Base-by-base conservation (phyloP, 1,140 invertebrate species). In the Drosophila miranda region DNA sequence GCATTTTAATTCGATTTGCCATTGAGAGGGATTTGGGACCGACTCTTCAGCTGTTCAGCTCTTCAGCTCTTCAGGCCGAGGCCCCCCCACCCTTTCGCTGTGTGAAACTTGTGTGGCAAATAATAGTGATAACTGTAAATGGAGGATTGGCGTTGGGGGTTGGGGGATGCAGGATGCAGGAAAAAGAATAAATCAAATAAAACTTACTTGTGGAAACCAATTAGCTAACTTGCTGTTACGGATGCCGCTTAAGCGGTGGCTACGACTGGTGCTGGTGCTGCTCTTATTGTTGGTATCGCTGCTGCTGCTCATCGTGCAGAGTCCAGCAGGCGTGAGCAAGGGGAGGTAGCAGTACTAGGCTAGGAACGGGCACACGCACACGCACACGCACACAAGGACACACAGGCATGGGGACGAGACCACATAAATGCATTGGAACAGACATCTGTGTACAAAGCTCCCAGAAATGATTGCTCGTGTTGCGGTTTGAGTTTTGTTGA, bases 151-250 rank as follows among this genome's bases (percentile, higher is more conserved):
- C 2, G 28, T 0, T 30, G 28, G 28, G 28, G 7, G 28, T 0
- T 8, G 28, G 2, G 2, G 7, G 28, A 14, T 19, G 19, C 0
- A 16, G 13, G 48, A 41, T 14, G 41, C 7, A 30, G 4, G 3
- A 55, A 74, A 50, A 16, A 60, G 55, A 49, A 59, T 54, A 75
- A 70, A 73, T 56, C 73, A 86, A 81, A 73, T 56, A 76, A 86
- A 81, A 86, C 81, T 86, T 86, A 86, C 81, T 70, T 86, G 81
- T 68, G 77, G 61, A 70, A 86, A 81, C 81, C 81, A 86, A 81
- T 68, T 72, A 75, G 77, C 72, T 63, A 84, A 60, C 60, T 86
- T 84, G 73, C 56, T 60, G 80, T 67, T 77, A 64, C 63, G 60
- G 48, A 68, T 64, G 34, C 61, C 56, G 54, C 50, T 49, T 72